Base-by-base conservation (phyloP, 2,797 vertebrate genomes). In the Naso thynnoides region DNA sequence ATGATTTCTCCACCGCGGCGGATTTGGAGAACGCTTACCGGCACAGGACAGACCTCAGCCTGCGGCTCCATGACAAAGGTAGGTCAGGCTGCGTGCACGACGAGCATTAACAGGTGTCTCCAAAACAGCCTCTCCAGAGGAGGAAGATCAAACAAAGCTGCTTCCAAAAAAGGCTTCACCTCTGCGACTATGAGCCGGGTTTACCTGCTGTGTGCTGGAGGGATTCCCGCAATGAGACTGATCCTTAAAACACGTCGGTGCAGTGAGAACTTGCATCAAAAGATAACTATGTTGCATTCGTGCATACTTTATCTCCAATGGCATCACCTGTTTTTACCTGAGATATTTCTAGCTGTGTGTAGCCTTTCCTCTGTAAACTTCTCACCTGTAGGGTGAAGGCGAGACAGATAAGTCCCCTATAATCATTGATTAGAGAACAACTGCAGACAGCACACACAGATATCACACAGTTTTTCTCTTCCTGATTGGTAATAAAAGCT, bases 61-160 rank as follows among this genome's bases (percentile, higher is more conserved):
- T 95, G 78, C 95, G 95, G 78, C 93, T 98, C 73, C 96, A 96
- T 70, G 95, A 97, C 84, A 98, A 97, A 96, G 96, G 97, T 97
- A 94, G 83, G 89, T 87, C 86, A 82, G 69, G 38, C 76, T 78
- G 71, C 67, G 61, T 53, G 3, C 70, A 72, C 73, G 10, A 8
- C n/a, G 26, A 50, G 54, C 83, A 77, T 63, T 85, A 86, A 90
- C 88, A 90, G 88, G 88, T 88, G 87, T 86, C 74, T 88, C 62
- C 3, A n/a, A 11, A 66, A 42, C 71, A 72, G 80, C 81, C 41
- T 6, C 53, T 63, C 57, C 61, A 16, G 58, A 16, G 27, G 39
- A 57, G 21, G 58, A 54, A 39, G 62, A 24, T 2, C 18, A 19
- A 6, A 33, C 29, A 18, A 44, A 26, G 21, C 33, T 59, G 42